Evolutionary conservation across 2,888 invertebrate species (phyloP).

Genomic region (Caenorhabditis plicata): DNA sequence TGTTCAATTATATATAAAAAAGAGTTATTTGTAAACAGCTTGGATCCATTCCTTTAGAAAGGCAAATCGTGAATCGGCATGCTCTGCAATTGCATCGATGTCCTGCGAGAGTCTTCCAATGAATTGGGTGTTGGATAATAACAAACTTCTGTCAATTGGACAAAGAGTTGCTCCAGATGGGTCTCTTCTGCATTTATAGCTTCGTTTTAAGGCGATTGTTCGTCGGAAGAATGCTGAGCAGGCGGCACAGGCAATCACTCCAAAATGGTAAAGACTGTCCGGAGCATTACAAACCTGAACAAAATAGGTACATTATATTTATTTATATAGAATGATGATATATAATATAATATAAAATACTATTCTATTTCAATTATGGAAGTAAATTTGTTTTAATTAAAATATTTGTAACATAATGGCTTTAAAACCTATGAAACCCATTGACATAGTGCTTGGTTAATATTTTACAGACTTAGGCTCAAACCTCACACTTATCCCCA

Average conservation of each 20-base stretch:
- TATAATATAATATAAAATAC: background rate
- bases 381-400: too few species aligned
- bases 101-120: conserved; percentile 3
- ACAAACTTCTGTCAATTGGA: conserved; percentile 22
- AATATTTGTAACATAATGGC: too few species aligned
- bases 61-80: conserved; percentile 21
- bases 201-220: conserved; percentile 11
- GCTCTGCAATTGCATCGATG: conserved; percentile 21
- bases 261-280: conserved; percentile 19
- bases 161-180: conserved; percentile 18
- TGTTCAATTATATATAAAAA: background rate
- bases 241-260: conserved; percentile 28
- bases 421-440: too few species aligned
- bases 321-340: conserved; percentile 8
- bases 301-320: too few species aligned
- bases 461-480: too few species aligned
- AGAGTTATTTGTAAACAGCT: conserved; percentile 11
- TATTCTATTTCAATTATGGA: too few species aligned
- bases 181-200: conserved; percentile 16
- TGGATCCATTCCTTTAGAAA: conserved; percentile 27
- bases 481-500: too few species aligned
- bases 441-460: too few species aligned
- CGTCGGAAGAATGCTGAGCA: conserved; percentile 29
- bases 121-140: background rate
- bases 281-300: conserved; percentile 12